These are phyloP conservation scores for Ephestia elutella DNA, from an alignment of 1,140 invertebrate genomes.

Conservation along the genomic window DNA sequence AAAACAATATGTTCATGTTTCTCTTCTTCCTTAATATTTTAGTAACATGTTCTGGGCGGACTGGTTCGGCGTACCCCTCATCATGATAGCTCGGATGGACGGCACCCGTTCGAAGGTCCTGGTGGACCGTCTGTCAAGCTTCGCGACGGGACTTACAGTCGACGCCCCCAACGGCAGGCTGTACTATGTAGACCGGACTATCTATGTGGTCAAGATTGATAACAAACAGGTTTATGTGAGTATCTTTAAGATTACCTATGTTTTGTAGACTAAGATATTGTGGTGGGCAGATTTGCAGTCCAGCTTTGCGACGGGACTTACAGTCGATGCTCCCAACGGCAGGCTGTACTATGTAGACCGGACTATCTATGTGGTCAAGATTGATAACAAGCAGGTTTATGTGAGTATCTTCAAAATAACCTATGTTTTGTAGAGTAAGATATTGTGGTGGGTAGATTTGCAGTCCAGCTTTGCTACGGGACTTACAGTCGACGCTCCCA, in stretches of 20 bases:
- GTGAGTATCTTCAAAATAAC: too few species aligned
- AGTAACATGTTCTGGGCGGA: constrained; percentile 91
- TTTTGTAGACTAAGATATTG: too few species aligned
- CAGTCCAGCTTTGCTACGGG: constrained; percentile 91
- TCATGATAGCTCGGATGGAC: constrained; percentile 90
- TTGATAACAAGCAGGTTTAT: constrained; percentile 69
- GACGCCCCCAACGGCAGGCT: constrained; percentile 87
- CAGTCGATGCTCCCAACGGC: constrained; percentile 88
- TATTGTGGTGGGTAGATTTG: constrained; percentile 81
- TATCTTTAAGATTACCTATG: too few species aligned
- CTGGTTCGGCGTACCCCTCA: constrained; percentile 83
- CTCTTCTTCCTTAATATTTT: too few species aligned
- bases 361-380: constrained; percentile 85
- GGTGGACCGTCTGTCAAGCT: constrained; percentile 79
- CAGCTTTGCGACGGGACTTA: constrained; percentile 91
- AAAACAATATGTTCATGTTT: too few species aligned
- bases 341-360: constrained; percentile 87
- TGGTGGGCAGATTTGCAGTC: constrained; percentile 80
- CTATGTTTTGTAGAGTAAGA: too few species aligned
- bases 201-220: constrained; percentile 86
- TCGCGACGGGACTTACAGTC: constrained; percentile 92
- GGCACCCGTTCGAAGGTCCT: constrained; percentile 78
- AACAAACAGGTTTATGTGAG: too few species aligned
- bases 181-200: constrained; percentile 88
- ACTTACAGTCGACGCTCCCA: constrained; percentile 89